These are phyloP conservation scores for Bovichtus diacanthus DNA, from an alignment of 2,797 vertebrate genomes.

Conservation along the genomic window DNA sequence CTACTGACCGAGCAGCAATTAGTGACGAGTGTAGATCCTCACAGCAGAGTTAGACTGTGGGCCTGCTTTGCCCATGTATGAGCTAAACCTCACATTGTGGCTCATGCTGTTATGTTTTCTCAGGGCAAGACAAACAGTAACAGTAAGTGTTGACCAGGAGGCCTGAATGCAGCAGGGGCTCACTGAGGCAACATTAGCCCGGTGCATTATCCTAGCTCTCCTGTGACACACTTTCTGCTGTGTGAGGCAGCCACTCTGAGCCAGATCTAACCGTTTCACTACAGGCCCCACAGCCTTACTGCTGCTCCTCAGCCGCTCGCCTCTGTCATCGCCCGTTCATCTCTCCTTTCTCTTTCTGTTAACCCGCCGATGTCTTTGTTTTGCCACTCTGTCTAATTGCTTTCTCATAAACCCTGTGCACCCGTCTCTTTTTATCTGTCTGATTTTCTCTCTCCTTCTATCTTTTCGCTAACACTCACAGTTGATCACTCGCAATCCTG, in stretches of 20 bases:
- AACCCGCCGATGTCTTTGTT: slow-evolving; percentile 32
- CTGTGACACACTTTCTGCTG: slow-evolving; percentile 65
- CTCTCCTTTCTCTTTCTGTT: slow-evolving; percentile 22
- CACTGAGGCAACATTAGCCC: slow-evolving; percentile 48
- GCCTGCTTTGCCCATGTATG: slow-evolving; percentile 35
- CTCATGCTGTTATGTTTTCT: slow-evolving; percentile 46
- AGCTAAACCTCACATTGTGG: slow-evolving; percentile 51
- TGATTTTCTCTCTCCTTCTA: slow-evolving; percentile 15
- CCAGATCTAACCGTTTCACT: slow-evolving; percentile 43
- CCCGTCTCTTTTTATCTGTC: slow-evolving; percentile 27
- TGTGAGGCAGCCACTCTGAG: slow-evolving; percentile 51
- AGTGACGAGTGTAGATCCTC: slow-evolving; percentile 34
- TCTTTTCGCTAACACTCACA: slow-evolving; percentile 14
- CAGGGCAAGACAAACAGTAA: slow-evolving; percentile 54
- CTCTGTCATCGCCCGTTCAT: slow-evolving; percentile 41
- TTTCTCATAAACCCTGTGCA: slow-evolving; percentile 29
- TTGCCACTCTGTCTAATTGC: slow-evolving; percentile 38
- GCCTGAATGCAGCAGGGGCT: slow-evolving; percentile 33
- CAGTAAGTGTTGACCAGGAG: slow-evolving; percentile 51
- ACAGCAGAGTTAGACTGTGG: slow-evolving; percentile 43
- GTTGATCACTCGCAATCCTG: slow-evolving; percentile 4
- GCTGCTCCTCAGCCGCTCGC: slow-evolving; percentile 34
- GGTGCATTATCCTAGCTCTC: slow-evolving; percentile 65
- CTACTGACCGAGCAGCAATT: slow-evolving; percentile 41
- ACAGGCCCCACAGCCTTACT: slow-evolving; percentile 33